A percentile compares a stretch with the other conserved stretches of the same genome.
Conservation (phyloP, 1,140 invertebrate genomes). For the Drosophila kikkawai region DNA sequence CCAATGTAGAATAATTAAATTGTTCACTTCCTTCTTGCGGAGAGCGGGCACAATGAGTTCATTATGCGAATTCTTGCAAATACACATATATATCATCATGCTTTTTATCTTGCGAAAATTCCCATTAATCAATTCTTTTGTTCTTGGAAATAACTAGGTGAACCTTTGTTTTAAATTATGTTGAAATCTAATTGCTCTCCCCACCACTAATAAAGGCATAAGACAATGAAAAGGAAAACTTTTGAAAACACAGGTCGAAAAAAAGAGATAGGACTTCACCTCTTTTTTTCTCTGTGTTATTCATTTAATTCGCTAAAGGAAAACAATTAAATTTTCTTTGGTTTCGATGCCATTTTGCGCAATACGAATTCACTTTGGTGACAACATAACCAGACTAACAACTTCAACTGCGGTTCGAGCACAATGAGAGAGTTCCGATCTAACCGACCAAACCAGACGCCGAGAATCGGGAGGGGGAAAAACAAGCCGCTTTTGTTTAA, state of each 20-base stretch:
- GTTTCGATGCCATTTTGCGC: constrained; percentile 31
- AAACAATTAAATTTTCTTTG: constrained; percentile 14
- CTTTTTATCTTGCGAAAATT: constrained; percentile 65
- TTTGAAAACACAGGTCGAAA: neutral
- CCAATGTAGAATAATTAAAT: constrained; percentile 71
- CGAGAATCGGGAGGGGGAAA: neutral
- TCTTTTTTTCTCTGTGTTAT: neutral
- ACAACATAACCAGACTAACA: constrained; percentile 44
- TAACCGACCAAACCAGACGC: constrained; percentile 31
- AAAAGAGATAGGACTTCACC: neutral
- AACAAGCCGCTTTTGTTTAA: constrained; percentile 61
- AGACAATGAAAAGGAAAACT: constrained; percentile 26
- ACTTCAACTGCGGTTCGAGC: constrained; percentile 25
- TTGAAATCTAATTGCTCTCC: constrained; percentile 51
- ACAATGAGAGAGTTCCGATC: constrained; percentile 27
- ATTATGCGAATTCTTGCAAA: constrained; percentile 66
- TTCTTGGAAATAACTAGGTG: constrained; percentile 68
- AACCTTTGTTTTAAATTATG: constrained; percentile 64
- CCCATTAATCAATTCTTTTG: constrained; percentile 80
- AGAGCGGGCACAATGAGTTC: constrained; percentile 61
- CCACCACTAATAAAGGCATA: constrained; percentile 16
- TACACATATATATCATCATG: constrained; percentile 1
- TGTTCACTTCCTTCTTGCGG: constrained; percentile 65
- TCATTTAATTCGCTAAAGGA: constrained; percentile 4
- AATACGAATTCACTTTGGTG: constrained; percentile 49